A percentile compares a stretch with the other conserved stretches of the same genome.
Evolutionary conservation across 2,113 vertebrate species (phyloP).

Genomic region (Scomber scombrus): DNA sequence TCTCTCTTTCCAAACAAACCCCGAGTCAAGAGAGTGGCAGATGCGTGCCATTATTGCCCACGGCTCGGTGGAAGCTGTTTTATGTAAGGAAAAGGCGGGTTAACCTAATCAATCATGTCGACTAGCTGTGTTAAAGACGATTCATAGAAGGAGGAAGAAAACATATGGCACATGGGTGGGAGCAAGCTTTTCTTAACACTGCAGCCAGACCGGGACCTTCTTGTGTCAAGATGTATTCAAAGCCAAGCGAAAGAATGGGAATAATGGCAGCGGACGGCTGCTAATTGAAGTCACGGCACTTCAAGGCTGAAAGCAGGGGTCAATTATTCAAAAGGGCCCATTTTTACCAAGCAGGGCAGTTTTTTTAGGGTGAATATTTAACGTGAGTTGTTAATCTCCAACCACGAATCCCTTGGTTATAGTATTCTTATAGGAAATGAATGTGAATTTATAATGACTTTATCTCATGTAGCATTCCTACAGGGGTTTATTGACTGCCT

Average conservation of each 20-base stretch:
- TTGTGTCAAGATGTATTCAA: constrained; percentile 81
- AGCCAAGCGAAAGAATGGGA: constrained; percentile 50
- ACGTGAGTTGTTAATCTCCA: background rate
- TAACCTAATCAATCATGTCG: constrained; percentile 87
- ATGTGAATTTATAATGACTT: background rate
- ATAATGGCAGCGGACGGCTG: constrained; percentile 70
- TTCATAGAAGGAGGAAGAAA: constrained; percentile 69
- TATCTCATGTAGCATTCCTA: background rate
- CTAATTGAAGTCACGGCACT: constrained; percentile 84
- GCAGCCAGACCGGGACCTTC: constrained; percentile 71
- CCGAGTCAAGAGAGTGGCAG: constrained; percentile 76
- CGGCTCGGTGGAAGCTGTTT: constrained; percentile 82
- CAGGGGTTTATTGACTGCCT: background rate
- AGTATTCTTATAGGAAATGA: background rate
- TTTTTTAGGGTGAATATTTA: background rate
- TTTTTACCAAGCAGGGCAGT: constrained; percentile 46
- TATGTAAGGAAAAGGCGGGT: constrained; percentile 82
- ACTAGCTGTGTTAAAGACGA: constrained; percentile 85
- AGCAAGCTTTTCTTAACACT: constrained; percentile 61
- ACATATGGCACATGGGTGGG: constrained; percentile 85
- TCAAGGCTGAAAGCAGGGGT: constrained; percentile 63
- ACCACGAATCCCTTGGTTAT: background rate
- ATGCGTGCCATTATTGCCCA: constrained; percentile 83
- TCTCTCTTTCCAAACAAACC: constrained; percentile 72
- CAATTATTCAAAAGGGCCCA: constrained; percentile 49